These are phyloP conservation scores for Pollenia labialis DNA, from an alignment of 2,888 invertebrate genomes.

Conservation along the genomic window DNA sequence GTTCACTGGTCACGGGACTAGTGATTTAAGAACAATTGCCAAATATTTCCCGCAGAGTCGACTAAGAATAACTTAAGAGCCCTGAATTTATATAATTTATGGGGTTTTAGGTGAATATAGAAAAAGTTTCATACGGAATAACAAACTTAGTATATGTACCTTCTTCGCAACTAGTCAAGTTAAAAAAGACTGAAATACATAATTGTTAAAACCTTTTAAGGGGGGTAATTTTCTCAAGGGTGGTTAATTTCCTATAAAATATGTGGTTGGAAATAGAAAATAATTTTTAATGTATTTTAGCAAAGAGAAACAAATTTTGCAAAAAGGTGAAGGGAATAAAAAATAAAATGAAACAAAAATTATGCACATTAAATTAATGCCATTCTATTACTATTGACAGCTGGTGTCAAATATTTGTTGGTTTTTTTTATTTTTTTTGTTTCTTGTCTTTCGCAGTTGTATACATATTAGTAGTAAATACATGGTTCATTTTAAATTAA, in stretches of 20 bases:
- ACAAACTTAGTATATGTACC: too few species aligned
- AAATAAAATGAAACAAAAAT: constrained; percentile 37
- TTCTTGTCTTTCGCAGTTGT: constrained; percentile 3
- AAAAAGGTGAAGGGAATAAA: constrained; percentile 43
- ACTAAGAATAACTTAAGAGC: too few species aligned
- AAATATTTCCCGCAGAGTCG: too few species aligned
- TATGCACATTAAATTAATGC: constrained; percentile 81
- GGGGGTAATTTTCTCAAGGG: constrained; percentile 63
- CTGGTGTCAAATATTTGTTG: constrained; percentile 77
- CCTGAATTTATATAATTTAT: too few species aligned
- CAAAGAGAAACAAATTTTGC: constrained; percentile 4
- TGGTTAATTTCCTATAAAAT: constrained; percentile 26
- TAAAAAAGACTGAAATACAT: constrained; percentile 39
- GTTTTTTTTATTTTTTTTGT: not conserved
- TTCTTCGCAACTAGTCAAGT: too few species aligned
- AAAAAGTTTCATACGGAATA: too few species aligned
- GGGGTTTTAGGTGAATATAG: too few species aligned
- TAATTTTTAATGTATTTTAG: not conserved
- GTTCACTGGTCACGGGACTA: too few species aligned
- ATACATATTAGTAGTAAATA: not conserved
- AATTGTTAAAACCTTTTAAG: constrained; percentile 73
- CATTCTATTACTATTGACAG: constrained; percentile 77
- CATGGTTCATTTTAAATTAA: not conserved
- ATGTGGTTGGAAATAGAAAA: constrained; percentile 49
- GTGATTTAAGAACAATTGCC: too few species aligned